Base-by-base conservation (phyloP, 2,797 vertebrate species). In the Perdix hodgsoniae region DNA sequence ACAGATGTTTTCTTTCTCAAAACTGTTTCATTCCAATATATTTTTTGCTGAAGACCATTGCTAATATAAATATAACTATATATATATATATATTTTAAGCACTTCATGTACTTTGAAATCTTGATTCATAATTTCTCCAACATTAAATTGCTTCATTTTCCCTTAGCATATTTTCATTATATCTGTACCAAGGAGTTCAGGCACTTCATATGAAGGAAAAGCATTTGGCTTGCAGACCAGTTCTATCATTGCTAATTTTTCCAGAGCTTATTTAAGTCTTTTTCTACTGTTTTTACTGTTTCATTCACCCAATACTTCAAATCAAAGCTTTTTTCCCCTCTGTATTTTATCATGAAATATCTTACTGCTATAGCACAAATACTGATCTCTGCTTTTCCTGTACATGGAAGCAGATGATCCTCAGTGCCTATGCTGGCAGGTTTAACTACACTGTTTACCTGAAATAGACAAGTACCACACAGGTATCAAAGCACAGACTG, bases 211-310 rank as follows among this genome's bases (percentile, higher is more conserved):
- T 4, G 16, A 87, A 86, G 56, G 29, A 95, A 64, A 78, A 95
- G 56, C 57, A 83, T 83, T 95, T 94, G 63, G 35, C 92, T 76
- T 70, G 52, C 70, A 77, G 10, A 29, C 67, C 66, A 50, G 64
- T 90, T 88, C 75, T 70, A 83, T 75, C 77, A 74, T 67, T 95
- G 77, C 79, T 82, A 65, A 88, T 93, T 90, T 90, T 90, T 83
- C 47, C 88, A 83, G 52, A 31, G 71, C 61, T 95, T 91, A 83
- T 94, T 95, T 94, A 82, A 83, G 87, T 82, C 24, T 31, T 94
- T 83, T 93, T 85, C 67, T 60, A 37, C 61, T 66, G 59, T 76
- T 96, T 91, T 59, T 18, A 44, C 18, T 44, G 42, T 77, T 33
- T 54, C 35, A n/a, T 63, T 85, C 75, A 71, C 9, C 27, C 69